Evolutionary conservation across 2,797 vertebrate genomes (phyloP), one percentile per base, ranked within the genome.

Genomic region (Lepilemur ruficaudatus): DNA sequence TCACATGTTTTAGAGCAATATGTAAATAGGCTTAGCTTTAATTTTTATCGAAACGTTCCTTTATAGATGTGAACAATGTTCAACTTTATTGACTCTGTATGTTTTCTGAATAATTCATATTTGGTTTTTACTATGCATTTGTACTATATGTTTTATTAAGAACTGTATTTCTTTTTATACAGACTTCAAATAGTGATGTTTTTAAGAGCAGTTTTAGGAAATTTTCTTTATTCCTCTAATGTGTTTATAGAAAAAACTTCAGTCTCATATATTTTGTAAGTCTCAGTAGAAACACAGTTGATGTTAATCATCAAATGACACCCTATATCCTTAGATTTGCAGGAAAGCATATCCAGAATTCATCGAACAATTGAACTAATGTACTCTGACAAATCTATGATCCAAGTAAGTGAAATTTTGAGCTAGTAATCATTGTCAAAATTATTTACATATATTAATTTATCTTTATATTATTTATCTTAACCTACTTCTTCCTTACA

Each of bases 321-420:
- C 93, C 87, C 67, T 97, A 28, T 97, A 18, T 78, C 90, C 87
- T 97, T 98, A 99, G 99, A 99, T 98, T 99, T 99, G 73, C 99
- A 99, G 98, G 99, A 99, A 97, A 99, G 99, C 94, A 99, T 99
- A 98, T 99, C 99, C 92, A 99, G 99, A 98, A 99, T 99, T 98
- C 99, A 99, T 98, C 99, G 99, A 98, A 99, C 99, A 94, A 99
- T 99, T 95, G 99, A 99, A 30, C 97, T 99, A 61, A 99, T 99
- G 99, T 99, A 99, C 98, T 99, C 99, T 15, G 99, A 99, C 98
- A 99, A 99, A 98, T 99, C 99, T 89, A 99, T 99, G 99, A 99
- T 99, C 98, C 99, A 99, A 98, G 99, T 99, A 98, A 99, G 99
- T 98, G 85, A 59, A 52, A 38, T 94, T 96, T 95, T 81, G 35